A percentile compares a stretch with the other conserved stretches of the same genome.
These are phyloP conservation scores for Drosophila prostipennis DNA, from an alignment of 2,888 invertebrate genomes.

Conservation along the genomic window DNA sequence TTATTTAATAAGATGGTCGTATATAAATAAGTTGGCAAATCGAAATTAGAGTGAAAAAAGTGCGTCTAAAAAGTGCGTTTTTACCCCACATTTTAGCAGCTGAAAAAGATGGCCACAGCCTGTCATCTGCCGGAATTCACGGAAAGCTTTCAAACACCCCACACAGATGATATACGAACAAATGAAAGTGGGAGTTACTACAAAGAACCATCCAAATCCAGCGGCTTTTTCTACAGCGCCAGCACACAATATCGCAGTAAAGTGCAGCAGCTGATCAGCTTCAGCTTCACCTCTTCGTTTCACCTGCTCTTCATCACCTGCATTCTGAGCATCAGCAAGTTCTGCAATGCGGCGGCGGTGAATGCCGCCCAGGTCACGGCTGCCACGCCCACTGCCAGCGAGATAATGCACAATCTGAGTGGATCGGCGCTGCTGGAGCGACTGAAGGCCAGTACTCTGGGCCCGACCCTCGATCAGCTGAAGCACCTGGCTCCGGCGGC, in stretches of 20 bases:
- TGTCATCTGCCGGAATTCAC: slow-evolving; percentile 17
- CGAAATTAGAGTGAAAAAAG: slow-evolving; percentile 22
- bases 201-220: slow-evolving; percentile 10
- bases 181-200: background rate
- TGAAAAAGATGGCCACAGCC: slow-evolving; percentile 36
- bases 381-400: slow-evolving; percentile 65
- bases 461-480: slow-evolving; percentile 66
- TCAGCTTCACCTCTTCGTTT: slow-evolving; percentile 81
- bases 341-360: slow-evolving; percentile 81
- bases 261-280: slow-evolving; percentile 83
- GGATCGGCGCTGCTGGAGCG: slow-evolving; percentile 79
- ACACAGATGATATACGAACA: background rate
- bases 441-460: slow-evolving; percentile 70
- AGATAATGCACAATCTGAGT: slow-evolving; percentile 75
- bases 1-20: slow-evolving; percentile 36
- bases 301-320: slow-evolving; percentile 82
- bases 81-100: slow-evolving; percentile 17
- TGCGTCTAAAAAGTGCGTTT: slow-evolving; percentile 24
- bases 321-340: slow-evolving; percentile 82
- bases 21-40: background rate
- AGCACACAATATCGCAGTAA: slow-evolving; percentile 82
- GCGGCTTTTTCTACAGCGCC: slow-evolving; percentile 78
- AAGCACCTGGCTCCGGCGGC: slow-evolving; percentile 66
- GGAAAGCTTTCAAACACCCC: slow-evolving; percentile 34
- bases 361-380: slow-evolving; percentile 71